Evolutionary conservation across 1,140 invertebrate species (phyloP), one percentile per base, ranked within the genome.

Genomic region (Ephestia elutella): DNA sequence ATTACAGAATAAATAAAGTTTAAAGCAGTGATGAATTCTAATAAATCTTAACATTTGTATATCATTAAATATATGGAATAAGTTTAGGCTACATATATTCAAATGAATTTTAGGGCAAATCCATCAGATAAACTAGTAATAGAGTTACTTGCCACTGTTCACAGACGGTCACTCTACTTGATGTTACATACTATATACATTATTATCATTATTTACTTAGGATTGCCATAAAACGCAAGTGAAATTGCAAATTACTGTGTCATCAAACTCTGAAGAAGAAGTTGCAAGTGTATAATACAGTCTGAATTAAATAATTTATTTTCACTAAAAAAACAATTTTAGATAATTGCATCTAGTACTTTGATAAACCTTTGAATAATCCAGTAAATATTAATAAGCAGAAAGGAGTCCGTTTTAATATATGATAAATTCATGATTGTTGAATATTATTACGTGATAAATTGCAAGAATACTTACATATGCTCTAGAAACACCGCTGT

Each of bases 391-490:
- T 32, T 32, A 32, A 32, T 32, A 10, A 32, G 30, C 30, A 32
- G 8, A 8, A 32, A 32, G 8, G n/a, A n/a, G 21, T 25, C 30
- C 9, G 11, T 32, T 32, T 32, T 9, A 32, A 32, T 10, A 32
- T 32, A 10, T 32, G 30, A 7, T 32, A 10, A 32, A 10, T 10
- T 32, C 1, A 32, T 10, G 30, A 10, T 25, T 25, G 21, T 25
- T 32, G 9, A 32, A 32, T 10, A 32, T 32, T 5, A 32, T 32
- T 13, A 35, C 32, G 10, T 35, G 8, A 35, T 35, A 53, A 57
- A 59, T 2, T 15, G 25, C 30, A 32, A 54, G 30, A 32, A 54
- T 54, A 73, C 71, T 73, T 71, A 73, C 69, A 64, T 56, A 56
- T 18, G 20, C 56, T 55, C 57, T 56, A 38, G 56, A 59, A 51